Conservation (phyloP, 2,888 invertebrate genomes). For the Lasioglossum pauxillum region DNA sequence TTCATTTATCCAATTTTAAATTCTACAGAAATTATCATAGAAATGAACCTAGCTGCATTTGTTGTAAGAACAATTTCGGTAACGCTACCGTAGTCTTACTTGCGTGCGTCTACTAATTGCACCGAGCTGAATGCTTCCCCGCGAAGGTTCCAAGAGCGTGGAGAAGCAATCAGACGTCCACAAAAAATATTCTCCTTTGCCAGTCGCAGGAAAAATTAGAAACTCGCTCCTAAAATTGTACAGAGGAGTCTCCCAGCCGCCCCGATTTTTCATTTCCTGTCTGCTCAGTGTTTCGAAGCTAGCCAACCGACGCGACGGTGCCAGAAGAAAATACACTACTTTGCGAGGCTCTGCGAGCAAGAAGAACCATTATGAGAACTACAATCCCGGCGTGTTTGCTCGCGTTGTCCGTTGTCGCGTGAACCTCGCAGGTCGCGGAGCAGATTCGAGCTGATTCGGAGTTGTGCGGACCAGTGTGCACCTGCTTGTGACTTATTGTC, state of each 20-base stretch:
- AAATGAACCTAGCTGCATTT: no score
- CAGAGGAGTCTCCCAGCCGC: not conserved
- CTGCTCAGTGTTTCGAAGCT: not conserved
- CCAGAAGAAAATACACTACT: slow-evolving; percentile 1
- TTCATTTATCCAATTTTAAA: no score
- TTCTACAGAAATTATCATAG: no score
- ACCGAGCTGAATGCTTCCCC: no score
- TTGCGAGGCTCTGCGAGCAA: not conserved
- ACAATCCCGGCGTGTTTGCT: slow-evolving; percentile 37
- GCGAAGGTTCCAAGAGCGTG: not conserved
- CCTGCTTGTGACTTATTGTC: slow-evolving; percentile 26
- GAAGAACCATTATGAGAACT: slow-evolving; percentile 42
- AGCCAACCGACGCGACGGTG: not conserved
- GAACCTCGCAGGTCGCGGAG: not conserved
- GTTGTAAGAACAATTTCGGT: no score
- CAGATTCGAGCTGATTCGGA: not conserved
- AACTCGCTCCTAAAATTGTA: not conserved
- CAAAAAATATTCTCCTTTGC: not conserved
- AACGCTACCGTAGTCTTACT: no score
- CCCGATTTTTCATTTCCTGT: slow-evolving; percentile 13
- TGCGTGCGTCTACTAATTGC: no score
- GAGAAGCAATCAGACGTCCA: not conserved
- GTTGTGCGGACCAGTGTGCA: not conserved
- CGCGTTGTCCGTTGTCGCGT: not conserved
- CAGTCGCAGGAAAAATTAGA: not conserved